Percentiles rank a stretch among this genome's conserved stretches.
Evolutionary conservation across 2,888 invertebrate genomes (phyloP).

Genomic region (Eristalis arbustorum): DNA sequence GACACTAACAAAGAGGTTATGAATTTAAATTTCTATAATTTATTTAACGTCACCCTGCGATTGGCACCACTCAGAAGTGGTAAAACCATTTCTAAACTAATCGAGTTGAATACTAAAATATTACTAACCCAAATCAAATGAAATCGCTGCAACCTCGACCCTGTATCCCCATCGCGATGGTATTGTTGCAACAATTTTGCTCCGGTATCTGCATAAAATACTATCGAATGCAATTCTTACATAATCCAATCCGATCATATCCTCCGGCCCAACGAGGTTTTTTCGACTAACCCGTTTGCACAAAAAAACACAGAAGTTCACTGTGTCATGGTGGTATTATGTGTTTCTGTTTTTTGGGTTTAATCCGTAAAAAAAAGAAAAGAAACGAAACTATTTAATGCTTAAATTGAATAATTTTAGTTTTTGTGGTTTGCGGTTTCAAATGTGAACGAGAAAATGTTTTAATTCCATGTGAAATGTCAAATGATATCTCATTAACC

Average conservation of each 20-base stretch:
- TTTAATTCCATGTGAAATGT: not conserved
- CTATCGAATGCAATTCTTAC: not conserved
- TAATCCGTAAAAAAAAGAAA: not conserved
- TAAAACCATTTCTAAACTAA: too few species aligned
- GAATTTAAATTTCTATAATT: too few species aligned
- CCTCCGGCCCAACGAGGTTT: not conserved
- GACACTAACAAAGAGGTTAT: too few species aligned
- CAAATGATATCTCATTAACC: not conserved
- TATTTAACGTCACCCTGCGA: too few species aligned
- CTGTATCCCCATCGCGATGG: not conserved
- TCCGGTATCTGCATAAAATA: constrained; percentile 14
- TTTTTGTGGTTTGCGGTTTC: not conserved
- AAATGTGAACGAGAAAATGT: not conserved
- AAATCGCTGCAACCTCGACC: not conserved
- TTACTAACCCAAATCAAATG: not conserved
- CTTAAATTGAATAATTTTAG: not conserved
- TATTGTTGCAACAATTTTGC: not conserved
- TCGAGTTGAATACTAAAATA: not conserved
- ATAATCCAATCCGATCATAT: not conserved
- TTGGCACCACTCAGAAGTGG: too few species aligned
- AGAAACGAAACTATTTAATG: not conserved
- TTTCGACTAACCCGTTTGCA: not conserved
- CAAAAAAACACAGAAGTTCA: not conserved
- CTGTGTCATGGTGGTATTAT: not conserved
- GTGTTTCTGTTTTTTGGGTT: not conserved